Conservation (phyloP, 2,113 vertebrate species). For the Struthio camelus region DNA sequence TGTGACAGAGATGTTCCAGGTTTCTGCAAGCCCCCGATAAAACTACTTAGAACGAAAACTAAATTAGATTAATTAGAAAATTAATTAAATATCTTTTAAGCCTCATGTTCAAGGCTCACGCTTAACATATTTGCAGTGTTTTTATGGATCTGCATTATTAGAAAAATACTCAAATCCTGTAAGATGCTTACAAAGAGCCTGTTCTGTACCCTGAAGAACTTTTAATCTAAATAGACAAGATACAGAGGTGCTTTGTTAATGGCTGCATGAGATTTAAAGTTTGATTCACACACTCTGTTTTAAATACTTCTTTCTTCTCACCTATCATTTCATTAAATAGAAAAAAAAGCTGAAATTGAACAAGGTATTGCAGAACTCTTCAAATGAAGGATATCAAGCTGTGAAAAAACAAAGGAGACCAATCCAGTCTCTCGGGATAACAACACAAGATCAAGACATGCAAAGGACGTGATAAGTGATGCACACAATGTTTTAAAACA, state of each 20-base stretch:
- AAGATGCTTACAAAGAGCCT: background rate
- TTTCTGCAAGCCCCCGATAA: background rate
- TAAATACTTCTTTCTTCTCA: background rate
- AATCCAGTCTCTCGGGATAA: background rate
- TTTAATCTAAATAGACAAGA: background rate
- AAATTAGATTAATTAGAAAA: background rate
- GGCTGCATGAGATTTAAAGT: background rate
- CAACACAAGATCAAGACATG: background rate
- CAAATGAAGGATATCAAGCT: background rate
- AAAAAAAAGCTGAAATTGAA: background rate
- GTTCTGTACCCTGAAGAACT: background rate
- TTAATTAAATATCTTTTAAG: background rate
- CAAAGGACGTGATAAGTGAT: background rate
- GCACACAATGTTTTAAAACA: background rate
- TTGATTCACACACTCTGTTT: background rate
- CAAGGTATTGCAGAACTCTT: background rate
- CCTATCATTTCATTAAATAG: background rate
- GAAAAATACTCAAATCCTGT: background rate
- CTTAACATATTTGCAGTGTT: background rate
- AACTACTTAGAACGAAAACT: background rate
- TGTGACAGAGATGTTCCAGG: background rate
- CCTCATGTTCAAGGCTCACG: accelerated
- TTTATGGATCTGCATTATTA: background rate
- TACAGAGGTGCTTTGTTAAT: background rate
- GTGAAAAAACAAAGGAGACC: background rate